A percentile compares a stretch with the other conserved stretches of the same genome.
Conservation (phyloP, 2,888 invertebrate species). For the Epinotia ramella region DNA sequence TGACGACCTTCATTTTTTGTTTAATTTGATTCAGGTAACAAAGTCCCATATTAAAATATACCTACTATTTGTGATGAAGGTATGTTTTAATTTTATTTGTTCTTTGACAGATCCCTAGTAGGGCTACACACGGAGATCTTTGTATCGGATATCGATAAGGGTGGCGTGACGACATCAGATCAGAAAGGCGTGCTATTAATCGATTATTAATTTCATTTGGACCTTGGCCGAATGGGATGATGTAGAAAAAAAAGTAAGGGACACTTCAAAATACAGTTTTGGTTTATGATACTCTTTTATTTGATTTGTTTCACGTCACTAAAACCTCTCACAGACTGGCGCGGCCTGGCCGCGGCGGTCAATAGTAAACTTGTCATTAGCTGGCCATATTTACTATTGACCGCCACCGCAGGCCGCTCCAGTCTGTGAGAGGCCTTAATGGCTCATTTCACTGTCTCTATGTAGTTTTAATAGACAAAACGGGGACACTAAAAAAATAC, state of each 20-base stretch:
- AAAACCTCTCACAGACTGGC: not conserved
- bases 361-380: too few species aligned
- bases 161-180: constrained; percentile 59
- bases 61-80: constrained; percentile 7
- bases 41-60: not conserved
- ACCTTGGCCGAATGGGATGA: constrained; percentile 12
- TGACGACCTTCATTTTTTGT: too few species aligned
- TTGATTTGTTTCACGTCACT: not conserved
- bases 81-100: constrained; percentile 21
- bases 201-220: constrained; percentile 56
- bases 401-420: too few species aligned
- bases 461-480: not conserved
- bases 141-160: constrained; percentile 52
- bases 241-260: constrained; percentile 11
- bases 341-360: too few species aligned
- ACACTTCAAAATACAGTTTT: constrained; percentile 12
- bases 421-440: too few species aligned
- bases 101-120: constrained; percentile 12
- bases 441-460: not conserved
- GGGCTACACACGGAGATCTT: constrained; percentile 32
- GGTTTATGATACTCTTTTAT: not conserved
- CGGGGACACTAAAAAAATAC: not conserved
- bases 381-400: too few species aligned
- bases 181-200: constrained; percentile 64
- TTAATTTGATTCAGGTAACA: too few species aligned